Conservation (phyloP, 2,888 invertebrate genomes). For the Nipponacmea schrenckii region DNA sequence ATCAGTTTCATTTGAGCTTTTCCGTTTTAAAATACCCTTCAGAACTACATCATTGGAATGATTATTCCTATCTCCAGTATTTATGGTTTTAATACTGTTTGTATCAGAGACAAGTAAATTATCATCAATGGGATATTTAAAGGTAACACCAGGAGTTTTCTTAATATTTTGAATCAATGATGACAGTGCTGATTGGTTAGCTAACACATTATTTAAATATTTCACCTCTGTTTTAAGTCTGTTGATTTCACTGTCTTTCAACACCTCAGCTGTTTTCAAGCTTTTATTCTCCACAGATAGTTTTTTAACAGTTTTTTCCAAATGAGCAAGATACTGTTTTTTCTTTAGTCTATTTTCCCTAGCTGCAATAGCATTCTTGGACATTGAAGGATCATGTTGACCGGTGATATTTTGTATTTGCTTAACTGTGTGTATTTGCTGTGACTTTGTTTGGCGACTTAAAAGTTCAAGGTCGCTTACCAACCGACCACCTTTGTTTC, state of each 20-base stretch:
- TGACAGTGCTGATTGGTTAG: not conserved
- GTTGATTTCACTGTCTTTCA: not conserved
- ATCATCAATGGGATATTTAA: not conserved
- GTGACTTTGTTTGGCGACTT: no score
- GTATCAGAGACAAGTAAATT: not conserved
- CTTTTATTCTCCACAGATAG: slow-evolving; percentile 16
- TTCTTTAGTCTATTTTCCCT: slow-evolving; percentile 26
- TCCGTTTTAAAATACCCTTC: not conserved
- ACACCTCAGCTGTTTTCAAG: not conserved
- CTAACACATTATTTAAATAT: not conserved
- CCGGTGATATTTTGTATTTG: no score
- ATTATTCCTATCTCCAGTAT: not conserved
- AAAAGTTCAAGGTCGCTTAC: no score
- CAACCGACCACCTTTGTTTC: no score
- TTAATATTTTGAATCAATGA: not conserved
- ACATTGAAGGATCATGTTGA: not conserved
- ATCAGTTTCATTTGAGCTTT: not conserved
- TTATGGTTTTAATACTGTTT: not conserved
- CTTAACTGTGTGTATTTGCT: no score
- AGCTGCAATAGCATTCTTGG: slow-evolving; percentile 28
- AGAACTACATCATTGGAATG: no score
- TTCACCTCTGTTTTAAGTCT: not conserved
- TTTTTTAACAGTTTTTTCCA: slow-evolving; percentile 19
- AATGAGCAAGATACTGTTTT: slow-evolving; percentile 20
- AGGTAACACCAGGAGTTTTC: not conserved